Percentiles rank a stretch among this genome's conserved stretches.
phyloP scores from a whole-genome alignment of 2,888 invertebrate genomes.

The Darwinula stevensoni region DNA sequence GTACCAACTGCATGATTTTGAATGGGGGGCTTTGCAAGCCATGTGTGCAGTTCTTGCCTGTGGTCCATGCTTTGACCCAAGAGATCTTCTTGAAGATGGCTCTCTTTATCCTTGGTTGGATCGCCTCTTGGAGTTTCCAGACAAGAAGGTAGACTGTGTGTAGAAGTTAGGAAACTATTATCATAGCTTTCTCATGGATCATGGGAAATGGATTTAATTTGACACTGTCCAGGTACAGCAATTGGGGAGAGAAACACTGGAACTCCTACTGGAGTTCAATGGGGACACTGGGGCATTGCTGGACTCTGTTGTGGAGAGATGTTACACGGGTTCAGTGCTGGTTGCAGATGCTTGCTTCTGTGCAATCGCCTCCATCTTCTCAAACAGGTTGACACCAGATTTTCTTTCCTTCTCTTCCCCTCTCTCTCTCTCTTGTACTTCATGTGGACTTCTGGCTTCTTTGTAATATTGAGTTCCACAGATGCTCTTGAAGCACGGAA shows the following conservation, averaged over 20 bases:
- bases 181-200: too few relatives aligned
- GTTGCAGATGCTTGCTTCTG: slow-evolving; percentile 91
- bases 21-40: slow-evolving; percentile 33
- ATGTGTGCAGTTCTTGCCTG: slow-evolving; percentile 88
- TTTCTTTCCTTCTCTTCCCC: too few relatives aligned
- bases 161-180: slow-evolving; percentile 26
- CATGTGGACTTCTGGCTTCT: too few relatives aligned
- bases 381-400: too few relatives aligned
- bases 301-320: slow-evolving; percentile 94
- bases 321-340: slow-evolving; percentile 66
- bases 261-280: slow-evolving; percentile 74
- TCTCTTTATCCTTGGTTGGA: slow-evolving; percentile 79
- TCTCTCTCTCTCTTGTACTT: too few relatives aligned
- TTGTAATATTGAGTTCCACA: too few relatives aligned
- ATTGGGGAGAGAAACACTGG: slow-evolving; percentile 72
- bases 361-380: slow-evolving; percentile 83
- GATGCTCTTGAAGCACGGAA: too few relatives aligned
- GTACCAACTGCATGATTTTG: slow-evolving; percentile 10
- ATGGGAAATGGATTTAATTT: neutral
- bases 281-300: slow-evolving; percentile 65
- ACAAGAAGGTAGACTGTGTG: slow-evolving; percentile 21
- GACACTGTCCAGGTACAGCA: slow-evolving; percentile 18
- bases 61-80: slow-evolving; percentile 71
- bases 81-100: slow-evolving; percentile 47
- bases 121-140: slow-evolving; percentile 53